Evolutionary conservation across 2,113 vertebrate species (phyloP).

Genomic region (Apus apus): DNA sequence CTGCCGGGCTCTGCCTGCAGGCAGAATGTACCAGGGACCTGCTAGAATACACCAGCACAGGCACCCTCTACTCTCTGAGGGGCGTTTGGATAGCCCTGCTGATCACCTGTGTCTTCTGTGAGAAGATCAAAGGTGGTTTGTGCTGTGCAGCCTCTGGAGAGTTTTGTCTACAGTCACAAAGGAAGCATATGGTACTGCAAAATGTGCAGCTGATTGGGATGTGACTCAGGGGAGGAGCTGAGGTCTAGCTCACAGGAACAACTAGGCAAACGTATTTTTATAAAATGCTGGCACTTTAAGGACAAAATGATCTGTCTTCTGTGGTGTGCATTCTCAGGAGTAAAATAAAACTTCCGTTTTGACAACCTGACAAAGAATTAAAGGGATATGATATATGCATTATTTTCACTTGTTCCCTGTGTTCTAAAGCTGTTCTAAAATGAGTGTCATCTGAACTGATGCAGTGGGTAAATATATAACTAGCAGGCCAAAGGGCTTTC

Average conservation of each 20-base stretch:
- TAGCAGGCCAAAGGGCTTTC: not conserved
- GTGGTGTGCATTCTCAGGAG: not conserved
- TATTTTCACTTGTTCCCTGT: not conserved
- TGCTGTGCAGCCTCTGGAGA: not conserved
- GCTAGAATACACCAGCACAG: too few species aligned
- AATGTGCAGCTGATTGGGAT: not conserved
- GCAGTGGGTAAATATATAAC: not conserved
- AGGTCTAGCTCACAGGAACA: not conserved
- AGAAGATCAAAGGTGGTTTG: not conserved
- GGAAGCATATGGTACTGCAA: not conserved
- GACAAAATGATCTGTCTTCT: not conserved
- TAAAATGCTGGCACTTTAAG: not conserved
- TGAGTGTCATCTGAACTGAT: not conserved
- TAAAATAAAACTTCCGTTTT: not conserved
- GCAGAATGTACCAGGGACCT: not conserved
- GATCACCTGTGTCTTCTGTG: not conserved
- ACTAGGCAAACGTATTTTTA: not conserved
- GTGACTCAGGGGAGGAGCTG: not conserved
- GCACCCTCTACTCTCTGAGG: not conserved
- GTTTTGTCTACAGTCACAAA: not conserved
- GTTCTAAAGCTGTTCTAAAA: not conserved
- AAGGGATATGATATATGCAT: rapidly evolving
- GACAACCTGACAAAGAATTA: not conserved
- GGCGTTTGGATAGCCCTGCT: not conserved
- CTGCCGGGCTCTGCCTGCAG: not conserved